phyloP scores from a whole-genome alignment of 2,113 vertebrate species.

The Neogobius melanostomus region DNA sequence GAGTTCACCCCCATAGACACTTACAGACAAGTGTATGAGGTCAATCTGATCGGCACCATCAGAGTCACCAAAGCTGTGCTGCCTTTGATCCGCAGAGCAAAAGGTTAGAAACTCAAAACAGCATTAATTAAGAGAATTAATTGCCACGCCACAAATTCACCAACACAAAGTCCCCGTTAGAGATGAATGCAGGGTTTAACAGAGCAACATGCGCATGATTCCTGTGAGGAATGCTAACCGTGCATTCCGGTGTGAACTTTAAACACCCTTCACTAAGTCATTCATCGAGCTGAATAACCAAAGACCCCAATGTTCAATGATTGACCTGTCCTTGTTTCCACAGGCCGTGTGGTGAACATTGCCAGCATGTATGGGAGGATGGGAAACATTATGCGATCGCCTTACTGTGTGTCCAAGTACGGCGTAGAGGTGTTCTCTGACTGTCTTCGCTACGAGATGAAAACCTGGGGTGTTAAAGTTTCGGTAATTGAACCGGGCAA shows the following conservation, averaged over 20 bases:
- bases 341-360: slow-evolving; percentile 86
- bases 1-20: slow-evolving; percentile 85
- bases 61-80: slow-evolving; percentile 87
- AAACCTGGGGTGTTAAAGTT: slow-evolving; percentile 83
- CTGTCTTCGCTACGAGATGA: slow-evolving; percentile 89
- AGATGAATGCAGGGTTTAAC: not conserved
- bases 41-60: slow-evolving; percentile 88
- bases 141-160: not conserved
- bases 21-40: slow-evolving; percentile 82
- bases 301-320: not conserved
- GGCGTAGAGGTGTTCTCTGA: slow-evolving; percentile 85
- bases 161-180: not conserved
- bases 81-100: slow-evolving; percentile 82
- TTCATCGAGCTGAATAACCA: not conserved
- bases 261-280: not conserved
- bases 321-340: not conserved
- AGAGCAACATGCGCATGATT: slow-evolving; percentile 3
- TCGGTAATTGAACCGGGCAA: slow-evolving; percentile 83
- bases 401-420: slow-evolving; percentile 86
- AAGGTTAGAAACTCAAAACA: slow-evolving; percentile 72
- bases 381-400: slow-evolving; percentile 76
- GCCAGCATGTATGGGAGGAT: slow-evolving; percentile 83
- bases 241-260: not conserved
- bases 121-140: not conserved
- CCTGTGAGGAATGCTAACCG: slow-evolving; percentile 11